Evolutionary conservation across 2,113 vertebrate species (phyloP), one percentile per base, ranked within the genome.

Genomic region (Eulacestoma nigropectus): DNA sequence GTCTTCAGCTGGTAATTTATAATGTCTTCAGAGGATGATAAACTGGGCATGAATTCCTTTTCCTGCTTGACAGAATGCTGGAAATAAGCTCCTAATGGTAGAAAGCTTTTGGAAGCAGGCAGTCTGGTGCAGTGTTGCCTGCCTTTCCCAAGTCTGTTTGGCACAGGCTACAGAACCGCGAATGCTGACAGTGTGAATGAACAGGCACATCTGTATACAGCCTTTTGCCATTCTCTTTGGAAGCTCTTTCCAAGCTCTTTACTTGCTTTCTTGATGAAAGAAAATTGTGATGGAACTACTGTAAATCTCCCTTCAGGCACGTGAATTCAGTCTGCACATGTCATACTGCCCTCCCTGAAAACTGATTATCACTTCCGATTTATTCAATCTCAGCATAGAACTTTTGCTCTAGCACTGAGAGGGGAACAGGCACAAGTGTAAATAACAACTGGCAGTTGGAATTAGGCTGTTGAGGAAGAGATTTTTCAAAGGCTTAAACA

Each of bases 391-490:
- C 30, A 57, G 47, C 29, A 32, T 0, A 84, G 68, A 88, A 65
- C 14, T 39, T 92, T 93, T 95, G 30, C 68, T 92, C 10, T 77
- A 65, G 50, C 52, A 75, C 47, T 93, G 52, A 77, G 84, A 86
- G 23, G 30, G 64, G 47, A 90, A 67, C 25, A 90, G 47, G 60
- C 63, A 77, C 32, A 59, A 86, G 49, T 60, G 65, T 80, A 93
- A 97, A 90, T 92, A 95, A 90, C 68, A 95, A 81, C 33, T 90
- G 89, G 55, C 76, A 85, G 79, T 15, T 84, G 46, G 33, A 96
- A 97, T 81, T 84, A 81, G 73, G 22, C 44, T 90, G 69, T 63
- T 89, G 74, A 78, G 52, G n/a, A 93, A 77, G 47, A 75, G 17
- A 90, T 78, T 92, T 92, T 92, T 81, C 86, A 77, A 89, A 90